These are phyloP conservation scores for Seriola aureovittata DNA, from an alignment of 2,113 vertebrate genomes.

Conservation along the genomic window DNA sequence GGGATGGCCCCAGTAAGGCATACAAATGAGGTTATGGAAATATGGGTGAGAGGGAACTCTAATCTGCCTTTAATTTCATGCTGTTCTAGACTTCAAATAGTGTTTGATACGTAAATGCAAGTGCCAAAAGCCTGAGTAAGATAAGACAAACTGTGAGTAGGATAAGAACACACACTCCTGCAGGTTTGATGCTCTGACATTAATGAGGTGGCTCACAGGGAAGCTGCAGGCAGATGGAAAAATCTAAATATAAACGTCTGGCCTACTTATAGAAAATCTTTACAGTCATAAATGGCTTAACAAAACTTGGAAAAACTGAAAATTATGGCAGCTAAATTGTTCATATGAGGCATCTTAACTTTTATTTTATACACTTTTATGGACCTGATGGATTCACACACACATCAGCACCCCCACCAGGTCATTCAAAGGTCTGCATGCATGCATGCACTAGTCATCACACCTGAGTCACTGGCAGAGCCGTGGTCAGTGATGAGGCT, in stretches of 20 bases:
- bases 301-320: constrained; percentile 10
- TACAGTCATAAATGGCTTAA: background rate
- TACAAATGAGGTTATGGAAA: constrained; percentile 78
- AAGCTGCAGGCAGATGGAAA: constrained; percentile 34
- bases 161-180: constrained; percentile 54
- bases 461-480: constrained; percentile 94
- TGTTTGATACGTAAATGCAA: constrained; percentile 52
- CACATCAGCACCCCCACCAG: constrained; percentile 2
- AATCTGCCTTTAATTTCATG: constrained; percentile 78
- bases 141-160: constrained; percentile 64
- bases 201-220: constrained; percentile 38
- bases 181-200: constrained; percentile 57
- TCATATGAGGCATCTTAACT: background rate
- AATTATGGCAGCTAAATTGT: background rate
- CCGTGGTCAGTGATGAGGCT: constrained; percentile 89
- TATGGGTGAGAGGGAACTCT: constrained; percentile 68
- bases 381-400: background rate
- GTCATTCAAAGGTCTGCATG: constrained; percentile 2
- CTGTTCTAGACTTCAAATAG: constrained; percentile 74
- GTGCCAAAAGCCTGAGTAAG: constrained; percentile 58
- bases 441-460: background rate
- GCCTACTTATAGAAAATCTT: constrained; percentile 33
- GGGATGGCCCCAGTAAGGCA: constrained; percentile 62
- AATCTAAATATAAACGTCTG: constrained; percentile 30
- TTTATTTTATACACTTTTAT: background rate